A percentile compares a stretch with the other conserved stretches of the same genome.
phyloP scores from a whole-genome alignment of 2,888 invertebrate species.

The Halictus ligatus region DNA sequence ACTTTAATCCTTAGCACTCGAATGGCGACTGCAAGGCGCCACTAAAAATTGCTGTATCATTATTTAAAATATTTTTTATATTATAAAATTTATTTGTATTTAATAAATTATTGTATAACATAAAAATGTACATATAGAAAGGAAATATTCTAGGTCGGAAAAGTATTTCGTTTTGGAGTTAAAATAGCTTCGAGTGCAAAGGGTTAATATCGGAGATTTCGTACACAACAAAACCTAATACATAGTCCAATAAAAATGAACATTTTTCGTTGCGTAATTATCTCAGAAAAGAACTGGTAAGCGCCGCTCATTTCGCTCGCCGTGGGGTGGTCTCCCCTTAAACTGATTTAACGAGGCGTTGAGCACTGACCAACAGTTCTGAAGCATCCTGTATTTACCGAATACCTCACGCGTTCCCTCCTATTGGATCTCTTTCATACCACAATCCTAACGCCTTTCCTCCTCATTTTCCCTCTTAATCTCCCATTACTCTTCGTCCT shows the following conservation, averaged over 20 bases:
- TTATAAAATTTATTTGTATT: too few relatives aligned
- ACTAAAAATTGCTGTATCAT: too few relatives aligned
- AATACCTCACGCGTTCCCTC: conserved; percentile 6
- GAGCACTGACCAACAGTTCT: neutral
- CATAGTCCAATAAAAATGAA: neutral
- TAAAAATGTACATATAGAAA: too few relatives aligned
- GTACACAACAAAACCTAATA: neutral
- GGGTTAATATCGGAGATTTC: too few relatives aligned
- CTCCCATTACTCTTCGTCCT: conserved; percentile 44
- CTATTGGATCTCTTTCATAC: conserved; percentile 25
- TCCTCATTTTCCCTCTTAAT: conserved; percentile 34
- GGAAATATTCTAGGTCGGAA: too few relatives aligned
- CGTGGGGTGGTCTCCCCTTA: neutral
- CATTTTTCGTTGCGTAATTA: neutral
- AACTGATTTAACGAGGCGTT: neutral
- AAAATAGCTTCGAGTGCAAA: too few relatives aligned
- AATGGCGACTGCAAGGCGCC: too few relatives aligned
- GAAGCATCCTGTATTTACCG: conserved; percentile 1
- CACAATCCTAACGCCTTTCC: conserved; percentile 27
- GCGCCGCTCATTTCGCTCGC: neutral
- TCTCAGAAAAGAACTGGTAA: neutral
- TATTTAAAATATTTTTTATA: too few relatives aligned
- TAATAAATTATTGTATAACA: too few relatives aligned
- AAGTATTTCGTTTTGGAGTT: too few relatives aligned
- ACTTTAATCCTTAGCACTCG: too few relatives aligned